These are phyloP conservation scores for Hippocampus abdominalis DNA, from an alignment of 2,113 vertebrate genomes.

Conservation along the genomic window DNA sequence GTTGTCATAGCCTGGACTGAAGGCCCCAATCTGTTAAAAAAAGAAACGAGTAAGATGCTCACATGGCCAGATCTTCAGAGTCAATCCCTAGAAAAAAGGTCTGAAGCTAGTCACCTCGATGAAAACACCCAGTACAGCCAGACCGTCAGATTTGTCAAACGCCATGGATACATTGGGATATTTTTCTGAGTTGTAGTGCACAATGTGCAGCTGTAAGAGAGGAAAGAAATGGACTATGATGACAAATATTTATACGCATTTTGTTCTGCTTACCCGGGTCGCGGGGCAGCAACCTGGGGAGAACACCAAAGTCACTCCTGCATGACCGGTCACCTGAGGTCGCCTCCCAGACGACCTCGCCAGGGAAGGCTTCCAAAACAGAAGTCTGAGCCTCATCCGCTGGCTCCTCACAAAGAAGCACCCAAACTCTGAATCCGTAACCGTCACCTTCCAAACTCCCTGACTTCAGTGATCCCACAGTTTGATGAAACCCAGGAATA, in stretches of 20 bases:
- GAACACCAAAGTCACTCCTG: not conserved
- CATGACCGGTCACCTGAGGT: too few relatives aligned
- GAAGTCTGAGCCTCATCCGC: too few relatives aligned
- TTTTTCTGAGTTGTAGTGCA: slow-evolving; percentile 91
- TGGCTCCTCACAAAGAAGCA: too few relatives aligned
- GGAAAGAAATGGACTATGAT: slow-evolving; percentile 11
- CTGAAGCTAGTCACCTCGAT: slow-evolving; percentile 80
- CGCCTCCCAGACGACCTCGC: too few relatives aligned
- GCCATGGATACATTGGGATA: slow-evolving; percentile 79
- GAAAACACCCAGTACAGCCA: slow-evolving; percentile 87
- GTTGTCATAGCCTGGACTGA: slow-evolving; percentile 82
- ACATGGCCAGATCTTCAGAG: not conserved
- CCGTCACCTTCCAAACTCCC: too few relatives aligned
- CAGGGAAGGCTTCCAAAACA: too few relatives aligned
- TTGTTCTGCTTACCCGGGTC: not conserved
- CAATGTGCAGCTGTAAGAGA: slow-evolving; percentile 82
- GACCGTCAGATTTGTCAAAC: slow-evolving; percentile 81
- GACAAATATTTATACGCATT: not conserved
- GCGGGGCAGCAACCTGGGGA: not conserved
- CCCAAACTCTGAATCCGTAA: too few relatives aligned
- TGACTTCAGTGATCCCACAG: too few relatives aligned
- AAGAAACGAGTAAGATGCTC: slow-evolving; percentile 11
- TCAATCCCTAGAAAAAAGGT: not conserved
- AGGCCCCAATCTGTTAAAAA: slow-evolving; percentile 78
- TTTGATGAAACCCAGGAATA: too few relatives aligned